Evolutionary conservation across 2,888 invertebrate genomes (phyloP).

Genomic region (Pemphredon lugubris): DNA sequence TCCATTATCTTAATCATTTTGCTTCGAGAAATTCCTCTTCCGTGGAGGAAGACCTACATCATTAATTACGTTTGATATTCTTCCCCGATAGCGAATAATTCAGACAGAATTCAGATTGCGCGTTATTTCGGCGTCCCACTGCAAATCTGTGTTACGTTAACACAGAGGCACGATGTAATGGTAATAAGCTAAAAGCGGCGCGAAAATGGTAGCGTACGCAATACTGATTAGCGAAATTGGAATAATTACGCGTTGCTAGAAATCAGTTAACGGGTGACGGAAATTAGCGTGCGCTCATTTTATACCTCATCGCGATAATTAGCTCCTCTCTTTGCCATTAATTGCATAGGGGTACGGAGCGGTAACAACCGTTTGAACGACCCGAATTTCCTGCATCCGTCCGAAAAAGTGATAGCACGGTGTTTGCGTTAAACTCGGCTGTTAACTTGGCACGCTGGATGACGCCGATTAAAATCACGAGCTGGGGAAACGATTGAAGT

Average conservation of each 20-base stretch:
- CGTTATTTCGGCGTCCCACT: background rate
- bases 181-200: constrained; percentile 29
- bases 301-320: constrained; percentile 56
- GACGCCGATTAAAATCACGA: too few species aligned
- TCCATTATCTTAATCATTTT: constrained; percentile 43
- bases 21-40: constrained; percentile 30
- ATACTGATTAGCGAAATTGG: constrained; percentile 54
- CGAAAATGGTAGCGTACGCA: constrained; percentile 21
- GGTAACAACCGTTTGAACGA: constrained; percentile 27
- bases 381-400: constrained; percentile 18
- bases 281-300: constrained; percentile 53
- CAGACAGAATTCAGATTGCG: background rate
- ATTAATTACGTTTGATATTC: background rate
- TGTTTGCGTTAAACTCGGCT: too few species aligned
- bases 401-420: constrained; percentile 42
- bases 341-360: constrained; percentile 30
- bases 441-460: too few species aligned
- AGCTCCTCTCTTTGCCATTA: constrained; percentile 50
- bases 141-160: constrained; percentile 29
- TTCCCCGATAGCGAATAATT: background rate
- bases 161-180: background rate
- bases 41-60: constrained; percentile 26
- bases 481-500: too few species aligned
- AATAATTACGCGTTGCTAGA: constrained; percentile 52
- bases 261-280: constrained; percentile 53